Percentiles rank a stretch among this genome's conserved stretches.
phyloP scores from a whole-genome alignment of 2,797 vertebrate species.

The Hippocampus kuda region DNA sequence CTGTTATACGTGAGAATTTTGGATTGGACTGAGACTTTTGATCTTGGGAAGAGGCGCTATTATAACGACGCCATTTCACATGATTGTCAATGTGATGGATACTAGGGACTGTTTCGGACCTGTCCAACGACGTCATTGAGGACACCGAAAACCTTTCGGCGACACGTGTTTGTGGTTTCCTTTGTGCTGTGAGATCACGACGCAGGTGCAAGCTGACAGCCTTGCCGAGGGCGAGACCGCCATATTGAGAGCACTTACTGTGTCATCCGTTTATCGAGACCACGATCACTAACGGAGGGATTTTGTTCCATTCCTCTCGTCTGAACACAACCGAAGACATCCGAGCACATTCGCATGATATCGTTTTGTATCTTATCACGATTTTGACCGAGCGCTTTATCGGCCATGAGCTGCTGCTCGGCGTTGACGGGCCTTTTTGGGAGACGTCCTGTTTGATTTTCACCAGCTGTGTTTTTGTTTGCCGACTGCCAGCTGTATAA shows the following conservation, averaged over 20 bases:
- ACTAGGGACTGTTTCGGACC: slow-evolving; percentile 4
- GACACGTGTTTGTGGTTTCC: slow-evolving; percentile 33
- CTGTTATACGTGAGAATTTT: no score
- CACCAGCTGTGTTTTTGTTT: slow-evolving; percentile 58
- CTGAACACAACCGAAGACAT: not conserved
- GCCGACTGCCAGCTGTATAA: slow-evolving; percentile 8
- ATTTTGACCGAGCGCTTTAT: slow-evolving; percentile 23
- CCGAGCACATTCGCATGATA: not conserved
- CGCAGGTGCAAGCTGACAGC: slow-evolving; percentile 17
- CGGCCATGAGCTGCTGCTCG: slow-evolving; percentile 15
- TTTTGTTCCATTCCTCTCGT: not conserved
- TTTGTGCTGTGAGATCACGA: slow-evolving; percentile 31
- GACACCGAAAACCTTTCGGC: slow-evolving; percentile 25
- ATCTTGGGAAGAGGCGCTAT: not conserved
- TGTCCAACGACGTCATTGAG: slow-evolving; percentile 12
- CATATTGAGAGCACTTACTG: not conserved
- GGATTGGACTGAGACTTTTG: not conserved
- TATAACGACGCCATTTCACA: not conserved
- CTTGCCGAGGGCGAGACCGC: not conserved
- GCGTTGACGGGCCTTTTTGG: slow-evolving; percentile 34
- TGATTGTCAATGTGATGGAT: slow-evolving; percentile 12
- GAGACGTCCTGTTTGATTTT: slow-evolving; percentile 48
- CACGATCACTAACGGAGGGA: not conserved
- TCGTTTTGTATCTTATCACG: not conserved
- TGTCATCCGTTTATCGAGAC: not conserved